These are phyloP conservation scores for Apeira syringaria DNA, from an alignment of 2,888 invertebrate species.

Conservation along the genomic window DNA sequence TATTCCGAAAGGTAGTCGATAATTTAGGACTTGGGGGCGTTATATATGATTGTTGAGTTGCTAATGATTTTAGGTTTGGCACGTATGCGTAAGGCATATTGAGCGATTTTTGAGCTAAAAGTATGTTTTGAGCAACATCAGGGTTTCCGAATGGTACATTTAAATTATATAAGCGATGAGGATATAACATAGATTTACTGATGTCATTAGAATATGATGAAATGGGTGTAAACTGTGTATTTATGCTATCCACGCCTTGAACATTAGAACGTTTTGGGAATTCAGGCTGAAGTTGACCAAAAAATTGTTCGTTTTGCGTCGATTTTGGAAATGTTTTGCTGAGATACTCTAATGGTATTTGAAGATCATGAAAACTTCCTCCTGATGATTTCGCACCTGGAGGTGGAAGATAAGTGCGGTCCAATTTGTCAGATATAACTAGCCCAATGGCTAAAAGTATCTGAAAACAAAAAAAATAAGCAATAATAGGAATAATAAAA, in stretches of 20 bases:
- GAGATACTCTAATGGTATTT: slow-evolving; percentile 52
- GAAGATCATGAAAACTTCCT: slow-evolving; percentile 49
- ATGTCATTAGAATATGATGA: slow-evolving; percentile 13
- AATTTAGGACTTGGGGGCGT: background rate
- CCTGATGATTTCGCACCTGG: slow-evolving; percentile 58
- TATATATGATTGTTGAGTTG: background rate
- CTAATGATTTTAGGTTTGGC: background rate
- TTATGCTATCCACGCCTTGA: background rate
- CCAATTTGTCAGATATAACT: slow-evolving; percentile 53
- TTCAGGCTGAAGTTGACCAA: background rate
- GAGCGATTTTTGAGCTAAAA: background rate
- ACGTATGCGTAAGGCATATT: background rate
- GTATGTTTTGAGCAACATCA: background rate
- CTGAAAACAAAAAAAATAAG: slow-evolving; percentile 51
- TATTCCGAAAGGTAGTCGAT: too few relatives aligned
- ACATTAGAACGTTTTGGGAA: background rate
- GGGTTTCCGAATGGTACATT: background rate
- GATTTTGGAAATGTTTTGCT: slow-evolving; percentile 27
- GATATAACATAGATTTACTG: background rate
- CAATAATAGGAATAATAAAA: too few relatives aligned
- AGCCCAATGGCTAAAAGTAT: slow-evolving; percentile 50
- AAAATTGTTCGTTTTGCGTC: background rate
- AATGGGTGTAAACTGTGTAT: background rate
- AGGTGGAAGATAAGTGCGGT: slow-evolving; percentile 65
- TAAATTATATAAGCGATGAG: background rate